A percentile compares a stretch with the other conserved stretches of the same genome.
phyloP scores from a whole-genome alignment of 92 coral and sea anemone genomes.

The Blastomussa wellsi region DNA sequence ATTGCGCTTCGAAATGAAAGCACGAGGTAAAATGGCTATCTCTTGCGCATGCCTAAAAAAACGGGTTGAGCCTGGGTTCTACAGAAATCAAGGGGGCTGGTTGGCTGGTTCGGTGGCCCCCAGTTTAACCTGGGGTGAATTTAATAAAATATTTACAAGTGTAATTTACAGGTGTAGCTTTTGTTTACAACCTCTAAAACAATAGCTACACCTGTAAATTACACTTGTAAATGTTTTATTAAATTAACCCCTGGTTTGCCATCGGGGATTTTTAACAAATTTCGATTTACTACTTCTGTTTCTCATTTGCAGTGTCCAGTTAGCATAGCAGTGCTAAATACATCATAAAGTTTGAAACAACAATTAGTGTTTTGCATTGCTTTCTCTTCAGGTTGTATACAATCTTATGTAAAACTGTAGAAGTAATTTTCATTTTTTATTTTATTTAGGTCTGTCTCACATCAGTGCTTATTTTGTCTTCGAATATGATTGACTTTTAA shows the following conservation, averaged over 20 bases:
- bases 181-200: too few species aligned
- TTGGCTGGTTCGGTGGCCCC: slow-evolving; percentile 34
- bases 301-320: slow-evolving; percentile 2
- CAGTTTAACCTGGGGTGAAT: slow-evolving; percentile 32
- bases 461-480: slow-evolving; percentile 37
- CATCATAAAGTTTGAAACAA: not conserved
- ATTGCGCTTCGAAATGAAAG: not conserved
- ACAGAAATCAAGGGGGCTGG: slow-evolving; percentile 20
- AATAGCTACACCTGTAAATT: too few species aligned
- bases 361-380: not conserved
- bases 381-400: not conserved
- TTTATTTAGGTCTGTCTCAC: slow-evolving; percentile 38
- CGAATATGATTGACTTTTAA: slow-evolving; percentile 36
- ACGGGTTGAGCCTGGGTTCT: slow-evolving; percentile 40
- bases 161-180: too few species aligned
- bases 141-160: too few species aligned
- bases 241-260: slow-evolving; percentile 36
- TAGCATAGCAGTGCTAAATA: slow-evolving; percentile 43
- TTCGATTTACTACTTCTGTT: slow-evolving; percentile 27
- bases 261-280: slow-evolving; percentile 39
- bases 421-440: slow-evolving; percentile 9
- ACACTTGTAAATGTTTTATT: too few species aligned
- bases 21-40: not conserved
- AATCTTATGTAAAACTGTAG: slow-evolving; percentile 33
- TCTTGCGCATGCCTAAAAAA: slow-evolving; percentile 1